A percentile compares a stretch with the other conserved stretches of the same genome.
Conservation (phyloP, 1,140 invertebrate species). For the Muscidifurax raptorellus region DNA sequence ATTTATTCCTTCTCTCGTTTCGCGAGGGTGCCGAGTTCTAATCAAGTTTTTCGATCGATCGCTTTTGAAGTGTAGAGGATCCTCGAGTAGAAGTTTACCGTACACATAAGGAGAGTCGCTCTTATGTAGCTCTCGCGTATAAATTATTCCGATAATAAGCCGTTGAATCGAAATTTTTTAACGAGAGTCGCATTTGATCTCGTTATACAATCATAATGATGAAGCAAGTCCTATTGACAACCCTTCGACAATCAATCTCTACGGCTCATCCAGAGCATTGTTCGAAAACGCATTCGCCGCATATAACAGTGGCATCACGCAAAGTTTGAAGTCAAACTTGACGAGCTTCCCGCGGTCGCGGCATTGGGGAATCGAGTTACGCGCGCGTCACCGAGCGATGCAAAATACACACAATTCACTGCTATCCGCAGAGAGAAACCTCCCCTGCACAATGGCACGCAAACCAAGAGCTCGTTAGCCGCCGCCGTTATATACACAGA, state of each 20-base stretch:
- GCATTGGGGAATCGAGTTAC: neutral
- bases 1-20: neutral
- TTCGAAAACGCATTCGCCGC: neutral
- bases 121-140: no score
- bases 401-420: neutral
- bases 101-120: no score
- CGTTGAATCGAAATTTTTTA: no score
- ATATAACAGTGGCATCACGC: neutral
- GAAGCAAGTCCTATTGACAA: neutral
- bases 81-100: neutral
- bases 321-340: neutral
- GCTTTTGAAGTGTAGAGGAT: neutral
- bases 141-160: no score
- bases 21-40: neutral
- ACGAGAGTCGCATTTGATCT: no score
- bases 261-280: neutral
- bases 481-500: slow-evolving; percentile 17
- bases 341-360: neutral
- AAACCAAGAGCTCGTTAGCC: slow-evolving; percentile 66
- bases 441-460: slow-evolving; percentile 4
- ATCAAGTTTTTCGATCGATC: slow-evolving; percentile 35
- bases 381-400: neutral
- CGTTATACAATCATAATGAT: no score
- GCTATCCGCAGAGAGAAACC: neutral
- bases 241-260: neutral